These are phyloP conservation scores for Dreissena rostriformis DNA, from an alignment of 1,140 invertebrate species.

Conservation along the genomic window DNA sequence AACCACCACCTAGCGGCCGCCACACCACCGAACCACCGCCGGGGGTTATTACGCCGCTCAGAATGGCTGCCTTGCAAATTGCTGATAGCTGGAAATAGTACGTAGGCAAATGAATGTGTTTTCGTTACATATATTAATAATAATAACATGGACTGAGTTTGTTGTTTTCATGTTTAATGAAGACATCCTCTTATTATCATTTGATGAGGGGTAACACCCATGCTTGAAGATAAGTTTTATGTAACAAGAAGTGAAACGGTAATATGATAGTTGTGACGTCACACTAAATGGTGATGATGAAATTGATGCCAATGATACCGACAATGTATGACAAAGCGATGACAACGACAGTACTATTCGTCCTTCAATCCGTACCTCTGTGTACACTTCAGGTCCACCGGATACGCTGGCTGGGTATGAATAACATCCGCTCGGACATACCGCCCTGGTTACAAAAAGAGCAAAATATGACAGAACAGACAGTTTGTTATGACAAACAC, in stretches of 20 bases:
- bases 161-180: not conserved
- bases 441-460: slow-evolving; percentile 17
- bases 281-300: not conserved
- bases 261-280: not conserved
- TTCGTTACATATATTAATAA: not conserved
- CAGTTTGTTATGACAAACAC: not conserved
- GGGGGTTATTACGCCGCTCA: slow-evolving; percentile 18
- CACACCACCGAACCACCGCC: slow-evolving; percentile 37
- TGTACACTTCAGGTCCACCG: slow-evolving; percentile 23
- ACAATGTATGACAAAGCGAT: too few relatives aligned
- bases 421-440: slow-evolving; percentile 10
- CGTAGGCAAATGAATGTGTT: too few relatives aligned
- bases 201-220: too few relatives aligned
- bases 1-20: slow-evolving; percentile 8
- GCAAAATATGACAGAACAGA: not conserved
- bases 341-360: too few relatives aligned
- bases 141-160: not conserved
- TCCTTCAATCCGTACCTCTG: not conserved
- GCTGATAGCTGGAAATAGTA: slow-evolving; percentile 10
- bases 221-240: not conserved
- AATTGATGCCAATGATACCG: not conserved
- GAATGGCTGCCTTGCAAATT: slow-evolving; percentile 32
- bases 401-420: not conserved
- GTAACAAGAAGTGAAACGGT: not conserved
- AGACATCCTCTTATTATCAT: not conserved